Evolutionary conservation across 2,888 invertebrate species (phyloP), one percentile per base, ranked within the genome.

Genomic region (Chalcosyrphus nemorum): DNA sequence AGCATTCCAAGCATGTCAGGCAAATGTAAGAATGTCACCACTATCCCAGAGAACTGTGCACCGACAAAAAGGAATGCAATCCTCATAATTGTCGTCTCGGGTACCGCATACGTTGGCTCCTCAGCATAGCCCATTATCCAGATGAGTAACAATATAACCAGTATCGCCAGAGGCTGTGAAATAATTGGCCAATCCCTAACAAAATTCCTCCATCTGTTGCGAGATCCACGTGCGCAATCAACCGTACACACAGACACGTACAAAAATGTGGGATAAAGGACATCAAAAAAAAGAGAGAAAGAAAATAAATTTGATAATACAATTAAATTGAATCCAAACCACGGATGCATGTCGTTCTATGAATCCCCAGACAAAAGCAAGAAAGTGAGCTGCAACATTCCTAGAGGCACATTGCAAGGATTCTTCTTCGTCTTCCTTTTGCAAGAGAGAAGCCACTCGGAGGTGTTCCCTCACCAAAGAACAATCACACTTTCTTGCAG

Each of bases 1-100:
- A 94, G 89, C 94, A 94, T 94, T 11, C 94, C 94, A 74, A 94
- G 91, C 89, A 94, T 92, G 4, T 94, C 94, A 0, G 94, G 92
- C 85, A 92, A 68, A 35, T 88, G 87, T 2, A 90, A 61, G 5
- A 90, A 89, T 50, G 89, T 88, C 35, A 90, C 90, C 77, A 91
- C 68, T n/a, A 90, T 87, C 0, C 92, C 92, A 7, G 88, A 81
- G 21, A 89, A 80, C 75, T 92, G 90, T 5, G 92, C 92, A 1
- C 92, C 91, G 66, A 91, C 88, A 86, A 92, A 91, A 1, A 92
- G 86, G 63, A 90, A 89, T 56, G 88, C 88, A 68, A 92, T 89
- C 15, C 91, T 89, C 91, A 92, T 91, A 29, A 91, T 89, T 45
- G 81, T 88, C 7, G 90, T 88, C 19, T 87, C 75, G 1, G 91